These are phyloP conservation scores for Drosophila nikananu DNA, from an alignment of 1,140 invertebrate species.

Conservation along the genomic window DNA sequence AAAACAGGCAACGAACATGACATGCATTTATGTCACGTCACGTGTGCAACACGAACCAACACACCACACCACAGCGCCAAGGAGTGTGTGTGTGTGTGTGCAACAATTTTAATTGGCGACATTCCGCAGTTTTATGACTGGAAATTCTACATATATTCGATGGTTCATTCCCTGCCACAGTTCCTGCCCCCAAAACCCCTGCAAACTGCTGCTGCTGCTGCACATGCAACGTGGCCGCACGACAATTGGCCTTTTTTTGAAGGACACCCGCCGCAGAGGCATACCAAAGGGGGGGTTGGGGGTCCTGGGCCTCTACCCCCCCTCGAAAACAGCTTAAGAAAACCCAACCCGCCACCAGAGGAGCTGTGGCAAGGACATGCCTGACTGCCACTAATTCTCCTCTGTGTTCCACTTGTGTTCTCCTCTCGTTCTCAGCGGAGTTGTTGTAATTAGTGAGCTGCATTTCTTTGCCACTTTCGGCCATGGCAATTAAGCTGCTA, in stretches of 20 bases:
- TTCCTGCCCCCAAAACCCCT: neutral
- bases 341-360: neutral
- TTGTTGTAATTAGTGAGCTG: slow-evolving; percentile 81
- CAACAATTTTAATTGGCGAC: slow-evolving; percentile 84
- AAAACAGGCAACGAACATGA: slow-evolving; percentile 80
- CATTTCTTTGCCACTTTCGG: slow-evolving; percentile 81
- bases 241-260: slow-evolving; percentile 75
- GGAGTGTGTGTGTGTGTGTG: no score
- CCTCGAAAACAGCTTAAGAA: neutral
- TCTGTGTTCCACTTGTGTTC: slow-evolving; percentile 39
- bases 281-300: neutral
- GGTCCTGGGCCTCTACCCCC: no score
- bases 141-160: slow-evolving; percentile 81
- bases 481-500: slow-evolving; percentile 74
- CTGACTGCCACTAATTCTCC: slow-evolving; percentile 22
- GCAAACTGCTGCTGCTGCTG: neutral
- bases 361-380: slow-evolving; percentile 48
- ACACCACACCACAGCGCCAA: no score
- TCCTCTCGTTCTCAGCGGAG: slow-evolving; percentile 42
- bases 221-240: slow-evolving; percentile 78
- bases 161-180: slow-evolving; percentile 24
- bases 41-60: slow-evolving; percentile 81
- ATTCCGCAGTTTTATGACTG: slow-evolving; percentile 84
- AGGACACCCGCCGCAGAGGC: slow-evolving; percentile 52
- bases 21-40: slow-evolving; percentile 85